phyloP scores from a whole-genome alignment of 2,113 vertebrate genomes.

The Salminus brasiliensis region DNA sequence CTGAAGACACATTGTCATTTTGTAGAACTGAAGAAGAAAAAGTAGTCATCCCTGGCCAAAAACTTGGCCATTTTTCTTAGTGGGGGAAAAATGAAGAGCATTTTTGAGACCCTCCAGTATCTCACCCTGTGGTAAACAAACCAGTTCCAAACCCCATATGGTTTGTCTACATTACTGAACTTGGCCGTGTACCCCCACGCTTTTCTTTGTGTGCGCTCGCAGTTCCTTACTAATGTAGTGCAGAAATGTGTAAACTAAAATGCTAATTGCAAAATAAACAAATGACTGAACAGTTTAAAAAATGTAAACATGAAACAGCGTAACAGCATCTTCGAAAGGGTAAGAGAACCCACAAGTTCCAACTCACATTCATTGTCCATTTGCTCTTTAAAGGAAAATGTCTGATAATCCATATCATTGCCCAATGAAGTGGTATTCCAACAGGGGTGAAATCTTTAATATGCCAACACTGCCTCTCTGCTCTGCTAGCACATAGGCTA shows the following conservation, averaged over 20 bases:
- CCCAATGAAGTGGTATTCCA: neutral
- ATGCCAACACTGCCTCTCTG: neutral
- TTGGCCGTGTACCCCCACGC: neutral
- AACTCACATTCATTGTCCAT: too few species aligned
- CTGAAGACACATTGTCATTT: too few species aligned
- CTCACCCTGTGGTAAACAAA: too few species aligned
- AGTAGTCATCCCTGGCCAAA: too few species aligned
- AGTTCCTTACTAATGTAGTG: neutral
- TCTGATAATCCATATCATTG: neutral
- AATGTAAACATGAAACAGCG: slow-evolving; percentile 8
- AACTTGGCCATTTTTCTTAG: too few species aligned
- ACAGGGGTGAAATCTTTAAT: neutral
- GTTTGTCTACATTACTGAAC: neutral
- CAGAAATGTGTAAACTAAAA: neutral
- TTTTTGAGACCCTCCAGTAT: too few species aligned
- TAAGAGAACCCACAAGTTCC: neutral
- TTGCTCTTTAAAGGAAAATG: neutral
- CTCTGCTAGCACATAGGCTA: neutral
- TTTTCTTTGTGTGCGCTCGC: neutral
- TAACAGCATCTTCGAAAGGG: neutral
- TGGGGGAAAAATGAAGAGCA: too few species aligned
- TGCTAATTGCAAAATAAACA: neutral
- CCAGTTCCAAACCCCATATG: too few species aligned
- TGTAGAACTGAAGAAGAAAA: too few species aligned
- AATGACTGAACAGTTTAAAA: neutral